Conservation (phyloP, 2,113 vertebrate species). For the Phalacrocorax pelagicus region DNA sequence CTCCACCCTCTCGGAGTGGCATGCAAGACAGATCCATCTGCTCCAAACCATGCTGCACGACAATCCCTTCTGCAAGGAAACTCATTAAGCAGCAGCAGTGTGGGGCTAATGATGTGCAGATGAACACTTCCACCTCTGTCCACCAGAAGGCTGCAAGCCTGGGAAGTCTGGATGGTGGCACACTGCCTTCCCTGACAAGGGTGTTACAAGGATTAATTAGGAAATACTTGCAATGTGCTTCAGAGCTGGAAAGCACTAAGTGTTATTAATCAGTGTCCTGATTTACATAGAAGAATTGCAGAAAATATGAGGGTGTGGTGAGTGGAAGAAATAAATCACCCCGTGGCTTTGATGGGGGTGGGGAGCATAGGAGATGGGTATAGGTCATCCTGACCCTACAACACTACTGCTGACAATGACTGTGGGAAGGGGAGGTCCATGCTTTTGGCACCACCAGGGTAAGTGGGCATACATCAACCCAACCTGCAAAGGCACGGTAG, state of each 20-base stretch:
- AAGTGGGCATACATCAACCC: neutral
- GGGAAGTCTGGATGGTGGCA: neutral
- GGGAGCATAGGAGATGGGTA: neutral
- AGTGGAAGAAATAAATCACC: conserved; percentile 4
- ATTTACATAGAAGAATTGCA: conserved; percentile 19
- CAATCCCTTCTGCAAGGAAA: conserved; percentile 11
- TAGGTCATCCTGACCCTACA: neutral
- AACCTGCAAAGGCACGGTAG: neutral
- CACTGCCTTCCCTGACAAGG: neutral
- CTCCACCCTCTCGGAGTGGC: neutral
- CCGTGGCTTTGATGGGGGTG: neutral
- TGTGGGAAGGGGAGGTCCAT: rapidly evolving
- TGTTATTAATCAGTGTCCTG: conserved; percentile 21
- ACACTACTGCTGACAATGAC: neutral
- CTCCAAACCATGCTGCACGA: rapidly evolving
- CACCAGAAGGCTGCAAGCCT: neutral
- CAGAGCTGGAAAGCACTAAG: neutral
- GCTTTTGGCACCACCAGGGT: rapidly evolving
- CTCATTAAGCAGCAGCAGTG: conserved; percentile 15
- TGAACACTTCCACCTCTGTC: conserved; percentile 36
- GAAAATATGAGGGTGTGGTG: neutral
- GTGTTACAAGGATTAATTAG: conserved; percentile 38
- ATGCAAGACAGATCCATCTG: neutral
- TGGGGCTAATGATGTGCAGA: conserved; percentile 11
- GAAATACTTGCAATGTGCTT: neutral